Evolutionary conservation across 23 tunicate genomes (phyloP), one percentile per base, ranked within the genome.

Genomic region (Phallusia fumigata): DNA sequence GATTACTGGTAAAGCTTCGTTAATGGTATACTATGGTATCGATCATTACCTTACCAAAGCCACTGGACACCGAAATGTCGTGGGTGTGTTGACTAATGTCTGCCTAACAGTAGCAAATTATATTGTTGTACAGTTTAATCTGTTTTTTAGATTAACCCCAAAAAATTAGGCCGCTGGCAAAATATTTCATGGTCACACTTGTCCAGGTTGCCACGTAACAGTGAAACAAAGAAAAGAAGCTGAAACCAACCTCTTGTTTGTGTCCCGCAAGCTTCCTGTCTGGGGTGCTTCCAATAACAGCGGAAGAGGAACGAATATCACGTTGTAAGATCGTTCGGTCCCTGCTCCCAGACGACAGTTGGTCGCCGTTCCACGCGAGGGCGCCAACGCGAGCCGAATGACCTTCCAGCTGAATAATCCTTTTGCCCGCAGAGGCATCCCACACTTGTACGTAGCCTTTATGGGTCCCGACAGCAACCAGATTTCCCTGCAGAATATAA

Each of bases 341-440:
- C 31, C 99, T 73, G 75, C 99, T 95, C 18, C 99, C 99, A 0
- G 99, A 95, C 26, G 92, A 90, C 52, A 95, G 64, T 65, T 95
- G 99, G 5, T 95, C 99, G 0, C 91, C 99, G 53, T 90, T 95
- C 99, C 99, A 95, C 36, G 99, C 99, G 53, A 95, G 92, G 22
- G 99, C 99, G 32, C 99, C 99, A 45, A 95, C 99, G 16, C 99
- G 86, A 26, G 91, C 91, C 16, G 91, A 74, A 73, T 95, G 99
- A 13, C 99, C 99, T 84, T 86, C 85, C 52, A 95, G 65, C 75
- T 86, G 95, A n/a, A 19, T 33, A 33, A 90, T 76, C 73, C 77
- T 87, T 74, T 87, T 90, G 84, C 65, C 79, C 22, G 95, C 92
- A 0, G 86, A 26, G 13, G 88, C 98, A 65, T 95, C 98, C 99